Evolutionary conservation across 1,140 invertebrate species (phyloP), one percentile per base, ranked within the genome.

Genomic region (Oncopodura yosiiana): DNA sequence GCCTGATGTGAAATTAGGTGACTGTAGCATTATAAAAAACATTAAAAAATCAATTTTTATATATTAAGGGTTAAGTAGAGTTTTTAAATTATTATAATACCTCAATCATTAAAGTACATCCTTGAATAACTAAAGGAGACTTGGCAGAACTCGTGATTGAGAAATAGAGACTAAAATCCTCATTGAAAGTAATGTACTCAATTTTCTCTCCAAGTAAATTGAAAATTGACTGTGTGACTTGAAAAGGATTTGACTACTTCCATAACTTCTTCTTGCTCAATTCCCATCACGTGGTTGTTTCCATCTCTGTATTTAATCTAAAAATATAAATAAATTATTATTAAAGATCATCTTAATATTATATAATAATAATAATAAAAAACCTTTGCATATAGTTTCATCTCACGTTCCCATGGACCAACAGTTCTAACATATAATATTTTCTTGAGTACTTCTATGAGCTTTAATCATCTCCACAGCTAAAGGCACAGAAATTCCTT

Each of bases 301-400:
- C 9, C 6, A 41, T 64, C 62, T 2, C 50, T 32, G 27, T 61
- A 64, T 18, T 58, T 56, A 2, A 32, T 45, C 58, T 63, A 8
- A 3, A 26, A 60, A 36, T 18, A 29, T 21, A 19, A 46, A 44
- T n/a, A 11, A 26, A 56, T 41, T 9, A 8, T 24, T 26, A 43
- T 19, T 19, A 34, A 46, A 32, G 9, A 32, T 29, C 6, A 37
- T 37, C 3, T 9, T 36, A 3, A 27, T 3, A 50, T 38, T 48
- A 18, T 5, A n/a, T 41, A 39, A 24, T 9, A 42, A 36, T 32
- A 19, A 9, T 21, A 30, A 18, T 45, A 38, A 9, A 16, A 6
- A 43, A 62, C 61, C 42, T 56, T 59, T 14, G 53, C 32, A 14
- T 37, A 12, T 8, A 63, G n/a, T 48, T 60, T 48, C 14, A 59